These are phyloP conservation scores for Diplazon laetatorius DNA, from an alignment of 2,888 invertebrate genomes.

Conservation along the genomic window DNA sequence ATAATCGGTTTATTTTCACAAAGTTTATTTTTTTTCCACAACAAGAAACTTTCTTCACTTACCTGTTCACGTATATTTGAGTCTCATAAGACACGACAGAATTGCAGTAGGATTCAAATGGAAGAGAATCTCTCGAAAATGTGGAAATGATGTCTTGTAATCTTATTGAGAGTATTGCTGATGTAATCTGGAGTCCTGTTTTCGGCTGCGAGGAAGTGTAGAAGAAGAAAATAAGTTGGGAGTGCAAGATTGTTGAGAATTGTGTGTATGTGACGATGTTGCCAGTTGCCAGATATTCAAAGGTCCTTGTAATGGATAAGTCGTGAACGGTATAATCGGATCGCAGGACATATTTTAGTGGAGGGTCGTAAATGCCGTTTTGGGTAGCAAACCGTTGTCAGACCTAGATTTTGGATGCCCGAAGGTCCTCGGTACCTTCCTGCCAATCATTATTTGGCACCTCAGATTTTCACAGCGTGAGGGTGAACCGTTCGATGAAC, in stretches of 20 bases:
- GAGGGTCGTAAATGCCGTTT: neutral
- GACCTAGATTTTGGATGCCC: neutral
- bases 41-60: conserved; percentile 16
- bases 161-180: no score
- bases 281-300: no score
- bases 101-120: neutral
- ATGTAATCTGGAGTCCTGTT: no score
- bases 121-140: neutral
- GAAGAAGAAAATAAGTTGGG: no score
- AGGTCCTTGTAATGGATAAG: neutral
- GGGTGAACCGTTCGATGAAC: conserved; percentile 4
- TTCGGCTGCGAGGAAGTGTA: no score
- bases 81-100: neutral
- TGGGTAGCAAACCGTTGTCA: neutral
- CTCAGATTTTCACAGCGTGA: conserved; percentile 8
- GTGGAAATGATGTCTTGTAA: no score
- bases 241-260: no score
- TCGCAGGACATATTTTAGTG: neutral
- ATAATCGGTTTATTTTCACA: conserved; percentile 26
- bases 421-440: no score
- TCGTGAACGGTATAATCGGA: neutral
- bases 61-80: neutral
- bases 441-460: neutral
- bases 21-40: neutral
- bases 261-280: no score